Evolutionary conservation across 2,797 vertebrate species (phyloP).

Genomic region (Arnoldichthys spilopterus): DNA sequence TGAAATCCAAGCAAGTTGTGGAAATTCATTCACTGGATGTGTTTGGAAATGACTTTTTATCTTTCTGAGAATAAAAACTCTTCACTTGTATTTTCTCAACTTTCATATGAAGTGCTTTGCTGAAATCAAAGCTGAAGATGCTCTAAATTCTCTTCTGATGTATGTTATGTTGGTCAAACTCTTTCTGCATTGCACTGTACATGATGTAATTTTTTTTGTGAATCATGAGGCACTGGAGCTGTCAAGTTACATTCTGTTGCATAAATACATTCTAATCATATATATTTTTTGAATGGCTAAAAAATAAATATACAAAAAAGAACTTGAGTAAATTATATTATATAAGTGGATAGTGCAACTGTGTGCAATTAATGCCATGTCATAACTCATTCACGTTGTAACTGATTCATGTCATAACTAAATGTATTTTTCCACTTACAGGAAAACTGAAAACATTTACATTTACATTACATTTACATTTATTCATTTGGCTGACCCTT

Average conservation of each 20-base stretch:
- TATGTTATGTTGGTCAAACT: neutral
- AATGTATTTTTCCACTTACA: no score
- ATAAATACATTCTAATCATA: no score
- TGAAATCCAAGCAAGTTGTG: neutral
- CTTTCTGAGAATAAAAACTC: neutral
- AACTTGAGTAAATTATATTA: no score
- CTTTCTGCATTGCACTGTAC: neutral
- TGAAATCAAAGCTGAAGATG: neutral
- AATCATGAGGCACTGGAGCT: neutral
- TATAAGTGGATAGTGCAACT: no score
- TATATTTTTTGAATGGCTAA: neutral
- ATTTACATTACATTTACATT: no score
- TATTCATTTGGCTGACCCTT: no score
- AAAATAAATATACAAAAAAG: neutral
- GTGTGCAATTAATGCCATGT: no score
- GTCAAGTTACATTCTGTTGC: neutral
- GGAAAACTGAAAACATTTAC: no score
- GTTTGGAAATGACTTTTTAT: neutral
- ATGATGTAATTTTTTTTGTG: constrained; percentile 9
- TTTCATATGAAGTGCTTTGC: neutral
- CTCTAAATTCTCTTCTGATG: neutral
- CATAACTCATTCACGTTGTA: no score
- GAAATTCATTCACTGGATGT: neutral
- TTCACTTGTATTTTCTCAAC: neutral
- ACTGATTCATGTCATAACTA: no score